These are phyloP conservation scores for Leiothrix lutea DNA, from an alignment of 2,113 vertebrate species.

Conservation along the genomic window DNA sequence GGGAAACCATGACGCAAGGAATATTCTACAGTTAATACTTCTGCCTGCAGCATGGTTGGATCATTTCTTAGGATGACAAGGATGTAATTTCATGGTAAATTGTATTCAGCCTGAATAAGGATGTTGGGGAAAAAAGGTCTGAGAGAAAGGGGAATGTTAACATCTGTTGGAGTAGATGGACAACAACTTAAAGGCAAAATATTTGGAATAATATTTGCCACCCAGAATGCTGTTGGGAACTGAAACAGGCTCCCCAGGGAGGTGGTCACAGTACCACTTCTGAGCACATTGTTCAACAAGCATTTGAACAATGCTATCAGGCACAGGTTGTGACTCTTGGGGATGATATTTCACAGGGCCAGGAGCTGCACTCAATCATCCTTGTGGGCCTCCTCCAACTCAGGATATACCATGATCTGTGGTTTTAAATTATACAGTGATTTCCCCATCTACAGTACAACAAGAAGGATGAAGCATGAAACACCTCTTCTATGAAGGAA, in stretches of 20 bases:
- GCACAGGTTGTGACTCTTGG: neutral
- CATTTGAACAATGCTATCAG: neutral
- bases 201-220: neutral
- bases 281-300: too few relatives aligned
- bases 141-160: neutral
- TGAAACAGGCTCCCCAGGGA: neutral
- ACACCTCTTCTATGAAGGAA: neutral
- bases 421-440: neutral
- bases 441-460: rapidly evolving
- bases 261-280: neutral
- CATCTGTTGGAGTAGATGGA: neutral
- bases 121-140: rapidly evolving
- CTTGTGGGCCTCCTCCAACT: neutral
- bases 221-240: too few relatives aligned
- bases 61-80: neutral
- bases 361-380: neutral
- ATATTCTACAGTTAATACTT: neutral
- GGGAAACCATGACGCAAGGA: neutral
- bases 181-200: neutral
- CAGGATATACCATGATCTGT: neutral
- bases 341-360: neutral
- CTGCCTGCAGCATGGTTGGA: neutral
- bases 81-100: neutral
- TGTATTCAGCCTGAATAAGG: neutral
- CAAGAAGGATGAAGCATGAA: neutral